phyloP scores from a whole-genome alignment of 1,140 invertebrate species.

The Helicoverpa zea region DNA sequence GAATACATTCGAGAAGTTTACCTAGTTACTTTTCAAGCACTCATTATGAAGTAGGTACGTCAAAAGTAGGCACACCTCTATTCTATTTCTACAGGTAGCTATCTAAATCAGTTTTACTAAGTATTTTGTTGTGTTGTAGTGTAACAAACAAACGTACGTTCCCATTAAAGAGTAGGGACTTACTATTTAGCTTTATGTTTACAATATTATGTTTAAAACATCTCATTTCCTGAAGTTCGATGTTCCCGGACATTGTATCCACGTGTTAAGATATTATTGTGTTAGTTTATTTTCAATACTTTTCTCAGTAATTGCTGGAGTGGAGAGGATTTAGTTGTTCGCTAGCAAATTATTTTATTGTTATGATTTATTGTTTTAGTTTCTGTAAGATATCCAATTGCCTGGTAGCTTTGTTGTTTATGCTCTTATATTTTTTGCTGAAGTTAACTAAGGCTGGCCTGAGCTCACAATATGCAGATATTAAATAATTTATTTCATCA shows the following conservation, averaged over 20 bases:
- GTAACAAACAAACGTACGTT: too few species aligned
- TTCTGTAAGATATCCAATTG: not conserved
- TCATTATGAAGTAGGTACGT: too few species aligned
- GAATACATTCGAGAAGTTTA: too few species aligned
- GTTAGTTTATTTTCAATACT: constrained; percentile 11
- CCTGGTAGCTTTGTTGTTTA: not conserved
- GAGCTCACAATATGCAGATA: too few species aligned
- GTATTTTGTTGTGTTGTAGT: too few species aligned
- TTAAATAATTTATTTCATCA: too few species aligned
- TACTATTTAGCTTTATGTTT: not conserved
- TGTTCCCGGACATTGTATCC: constrained; percentile 13
- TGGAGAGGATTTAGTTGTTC: constrained; percentile 32
- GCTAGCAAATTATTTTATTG: not conserved
- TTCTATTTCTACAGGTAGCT: too few species aligned
- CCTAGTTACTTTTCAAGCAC: too few species aligned
- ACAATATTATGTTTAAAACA: constrained; percentile 7
- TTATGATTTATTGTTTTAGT: not conserved
- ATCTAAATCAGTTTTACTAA: too few species aligned
- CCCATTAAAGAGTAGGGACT: not conserved
- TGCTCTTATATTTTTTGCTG: not conserved
- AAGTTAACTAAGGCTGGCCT: too few species aligned
- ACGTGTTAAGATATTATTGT: constrained; percentile 19
- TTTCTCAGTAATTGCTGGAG: constrained; percentile 25
- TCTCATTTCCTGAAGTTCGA: constrained; percentile 7
- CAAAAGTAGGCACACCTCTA: too few species aligned